Conservation (phyloP, 2,113 vertebrate genomes). For the Canis aureus region DNA sequence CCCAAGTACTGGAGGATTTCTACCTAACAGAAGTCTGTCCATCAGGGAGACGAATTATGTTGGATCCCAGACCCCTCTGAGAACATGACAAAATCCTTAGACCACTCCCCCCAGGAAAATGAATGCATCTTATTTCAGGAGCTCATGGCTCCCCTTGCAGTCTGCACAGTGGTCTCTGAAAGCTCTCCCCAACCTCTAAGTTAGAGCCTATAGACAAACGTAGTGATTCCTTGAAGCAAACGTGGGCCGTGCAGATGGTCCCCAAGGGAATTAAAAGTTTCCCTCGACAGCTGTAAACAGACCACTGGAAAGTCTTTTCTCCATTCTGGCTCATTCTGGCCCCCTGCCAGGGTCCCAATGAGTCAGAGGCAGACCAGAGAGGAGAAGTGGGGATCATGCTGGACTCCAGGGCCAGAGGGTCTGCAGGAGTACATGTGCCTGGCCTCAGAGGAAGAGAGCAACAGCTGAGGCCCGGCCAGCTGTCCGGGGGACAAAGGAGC, state of each 20-base stretch:
- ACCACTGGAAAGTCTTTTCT: background rate
- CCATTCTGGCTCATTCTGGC: background rate
- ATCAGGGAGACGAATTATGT: background rate
- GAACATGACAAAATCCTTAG: background rate
- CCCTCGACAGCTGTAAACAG: background rate
- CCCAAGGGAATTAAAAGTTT: background rate
- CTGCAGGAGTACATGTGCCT: background rate
- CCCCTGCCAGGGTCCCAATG: background rate
- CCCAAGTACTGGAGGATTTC: accelerated
- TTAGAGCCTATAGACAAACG: background rate
- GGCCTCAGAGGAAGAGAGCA: background rate
- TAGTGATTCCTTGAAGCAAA: background rate
- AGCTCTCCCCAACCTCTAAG: background rate
- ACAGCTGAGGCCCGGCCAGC: slow-evolving; percentile 71
- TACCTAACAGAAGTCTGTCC: too few species aligned
- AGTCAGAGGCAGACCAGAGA: background rate
- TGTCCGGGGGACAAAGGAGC: slow-evolving; percentile 51
- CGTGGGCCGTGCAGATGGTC: background rate
- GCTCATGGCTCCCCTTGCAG: background rate
- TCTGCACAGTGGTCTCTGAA: background rate
- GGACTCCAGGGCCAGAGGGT: background rate
- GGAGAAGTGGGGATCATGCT: background rate
- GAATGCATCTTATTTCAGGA: background rate
- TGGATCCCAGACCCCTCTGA: background rate
- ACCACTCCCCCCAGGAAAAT: background rate